These are phyloP conservation scores for Triplophysa yarkandensis DNA, from an alignment of 2,797 vertebrate species.

Conservation along the genomic window DNA sequence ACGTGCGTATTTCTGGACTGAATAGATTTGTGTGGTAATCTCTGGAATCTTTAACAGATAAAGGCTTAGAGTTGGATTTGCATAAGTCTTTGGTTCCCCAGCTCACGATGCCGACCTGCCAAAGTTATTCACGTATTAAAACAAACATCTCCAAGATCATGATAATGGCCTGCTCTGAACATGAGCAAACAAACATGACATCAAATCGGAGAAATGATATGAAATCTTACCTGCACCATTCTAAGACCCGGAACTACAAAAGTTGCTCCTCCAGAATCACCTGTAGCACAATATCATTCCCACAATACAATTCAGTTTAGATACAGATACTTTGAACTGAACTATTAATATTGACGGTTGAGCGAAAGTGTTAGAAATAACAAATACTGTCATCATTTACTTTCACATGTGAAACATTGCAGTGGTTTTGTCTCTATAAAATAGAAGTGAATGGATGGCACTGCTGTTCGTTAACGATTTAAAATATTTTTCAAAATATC, in stretches of 20 bases:
- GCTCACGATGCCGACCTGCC: conserved; percentile 59
- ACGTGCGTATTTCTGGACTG: conserved; percentile 45
- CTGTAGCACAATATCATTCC: conserved; percentile 44
- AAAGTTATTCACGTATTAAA: conserved; percentile 8
- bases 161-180: neutral
- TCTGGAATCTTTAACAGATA: conserved; percentile 18
- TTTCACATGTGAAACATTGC: too few species aligned
- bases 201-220: neutral
- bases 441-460: too few species aligned
- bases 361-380: too few species aligned
- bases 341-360: too few species aligned
- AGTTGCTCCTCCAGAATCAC: conserved; percentile 59
- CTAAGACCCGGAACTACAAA: conserved; percentile 49
- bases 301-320: neutral
- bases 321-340: neutral
- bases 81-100: conserved; percentile 57
- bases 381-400: too few species aligned
- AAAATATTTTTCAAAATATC: too few species aligned
- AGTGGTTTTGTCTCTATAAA: too few species aligned
- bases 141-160: neutral
- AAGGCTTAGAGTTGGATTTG: accelerated
- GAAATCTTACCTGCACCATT: conserved; percentile 56
- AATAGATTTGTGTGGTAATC: conserved; percentile 63
- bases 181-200: neutral
- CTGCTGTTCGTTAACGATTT: too few species aligned